Evolutionary conservation across 2,797 vertebrate species (phyloP).

Genomic region (Lithobates sylvaticus): DNA sequence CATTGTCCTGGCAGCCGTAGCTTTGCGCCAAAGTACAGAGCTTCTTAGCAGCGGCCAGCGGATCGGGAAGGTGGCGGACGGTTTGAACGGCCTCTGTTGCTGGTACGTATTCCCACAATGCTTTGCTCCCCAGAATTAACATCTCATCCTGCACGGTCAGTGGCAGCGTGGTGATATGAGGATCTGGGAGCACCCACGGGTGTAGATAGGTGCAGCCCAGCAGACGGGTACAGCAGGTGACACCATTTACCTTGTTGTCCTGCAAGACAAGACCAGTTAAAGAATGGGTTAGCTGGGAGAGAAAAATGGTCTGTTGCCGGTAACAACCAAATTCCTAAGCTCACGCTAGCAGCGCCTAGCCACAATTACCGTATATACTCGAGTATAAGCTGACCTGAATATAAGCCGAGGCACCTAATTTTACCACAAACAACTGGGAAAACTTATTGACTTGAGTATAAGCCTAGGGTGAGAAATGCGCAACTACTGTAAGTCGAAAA

Average conservation of each 20-base stretch:
- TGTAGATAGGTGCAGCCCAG: constrained; percentile 94
- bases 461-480: no score
- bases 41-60: constrained; percentile 91
- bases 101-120: constrained; percentile 90
- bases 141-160: constrained; percentile 92
- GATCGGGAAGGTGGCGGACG: constrained; percentile 86
- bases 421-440: no score
- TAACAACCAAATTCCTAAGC: no score
- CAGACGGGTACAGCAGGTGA: constrained; percentile 94
- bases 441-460: no score
- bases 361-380: no score
- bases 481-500: no score
- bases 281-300: background rate
- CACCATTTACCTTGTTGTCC: constrained; percentile 98
- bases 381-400: no score
- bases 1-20: constrained; percentile 95
- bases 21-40: constrained; percentile 95
- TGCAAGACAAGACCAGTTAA: constrained; percentile 67
- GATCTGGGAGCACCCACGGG: constrained; percentile 93
- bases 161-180: constrained; percentile 87
- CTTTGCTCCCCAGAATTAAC: constrained; percentile 92
- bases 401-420: no score
- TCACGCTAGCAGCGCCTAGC: no score
- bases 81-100: constrained; percentile 87
- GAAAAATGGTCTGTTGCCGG: no score